Percentiles rank a stretch among this genome's conserved stretches.
These are phyloP conservation scores for Teinopalpus imperialis DNA, from an alignment of 2,888 invertebrate species.

Conservation along the genomic window DNA sequence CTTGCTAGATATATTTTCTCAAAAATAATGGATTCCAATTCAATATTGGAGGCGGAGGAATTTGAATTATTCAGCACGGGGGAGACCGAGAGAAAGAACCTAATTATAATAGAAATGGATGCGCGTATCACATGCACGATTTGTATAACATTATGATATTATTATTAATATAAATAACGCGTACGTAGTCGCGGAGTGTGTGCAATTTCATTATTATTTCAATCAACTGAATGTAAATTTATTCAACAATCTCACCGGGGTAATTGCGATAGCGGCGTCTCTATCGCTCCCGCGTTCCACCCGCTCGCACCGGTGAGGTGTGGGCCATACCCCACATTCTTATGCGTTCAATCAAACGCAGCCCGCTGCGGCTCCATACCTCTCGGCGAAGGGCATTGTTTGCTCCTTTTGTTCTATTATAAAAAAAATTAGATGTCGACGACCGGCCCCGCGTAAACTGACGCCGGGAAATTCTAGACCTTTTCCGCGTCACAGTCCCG, in stretches of 20 bases:
- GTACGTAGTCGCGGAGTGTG: constrained; percentile 69
- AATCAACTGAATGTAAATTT: constrained; percentile 82
- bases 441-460: constrained; percentile 30
- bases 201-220: constrained; percentile 83
- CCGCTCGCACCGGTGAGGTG: constrained; percentile 37
- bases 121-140: constrained; percentile 57
- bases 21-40: constrained; percentile 22
- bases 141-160: constrained; percentile 77
- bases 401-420: constrained; percentile 61
- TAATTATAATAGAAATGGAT: constrained; percentile 70
- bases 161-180: constrained; percentile 81
- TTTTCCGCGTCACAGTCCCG: constrained; percentile 18
- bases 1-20: background rate
- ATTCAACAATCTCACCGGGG: constrained; percentile 82
- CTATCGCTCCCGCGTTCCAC: constrained; percentile 40
- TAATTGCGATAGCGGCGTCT: constrained; percentile 65
- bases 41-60: constrained; percentile 40
- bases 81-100: constrained; percentile 48
- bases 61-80: constrained; percentile 54
- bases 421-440: constrained; percentile 58
- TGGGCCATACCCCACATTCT: constrained; percentile 66
- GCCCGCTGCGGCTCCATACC: constrained; percentile 51
- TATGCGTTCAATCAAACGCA: constrained; percentile 78
- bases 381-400: constrained; percentile 54
- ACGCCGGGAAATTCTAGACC: constrained; percentile 30